These are phyloP conservation scores for Trididemnum nubilum DNA, from an alignment of 23 tunicate species.

Conservation along the genomic window DNA sequence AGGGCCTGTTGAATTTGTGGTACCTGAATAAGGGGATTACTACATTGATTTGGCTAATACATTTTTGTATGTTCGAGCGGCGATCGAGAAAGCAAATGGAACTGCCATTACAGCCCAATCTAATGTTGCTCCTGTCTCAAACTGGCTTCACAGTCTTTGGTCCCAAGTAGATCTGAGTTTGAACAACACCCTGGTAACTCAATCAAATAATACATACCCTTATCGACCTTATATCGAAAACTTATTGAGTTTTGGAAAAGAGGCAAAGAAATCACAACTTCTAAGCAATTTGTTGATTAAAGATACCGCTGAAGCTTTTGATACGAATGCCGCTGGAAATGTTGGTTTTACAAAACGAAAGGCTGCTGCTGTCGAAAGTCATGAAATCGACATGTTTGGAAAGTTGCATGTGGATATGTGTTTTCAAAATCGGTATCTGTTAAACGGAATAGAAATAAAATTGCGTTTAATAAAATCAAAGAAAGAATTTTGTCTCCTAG, in stretches of 20 bases:
- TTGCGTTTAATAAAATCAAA: slow-evolving; percentile 11
- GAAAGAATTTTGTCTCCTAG: neutral
- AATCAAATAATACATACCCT: neutral
- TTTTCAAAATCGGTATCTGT: slow-evolving; percentile 29
- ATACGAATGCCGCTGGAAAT: neutral
- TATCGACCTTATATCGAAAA: slow-evolving; percentile 11
- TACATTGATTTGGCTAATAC: neutral
- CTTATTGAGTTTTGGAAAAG: slow-evolving; percentile 10
- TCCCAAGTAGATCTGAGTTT: slow-evolving; percentile 16
- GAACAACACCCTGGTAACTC: neutral
- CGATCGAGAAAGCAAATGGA: neutral
- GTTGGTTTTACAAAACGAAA: neutral
- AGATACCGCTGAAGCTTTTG: neutral
- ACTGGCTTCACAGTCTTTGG: neutral
- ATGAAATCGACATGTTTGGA: slow-evolving; percentile 3
- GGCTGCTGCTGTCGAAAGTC: neutral
- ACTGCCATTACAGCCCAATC: neutral
- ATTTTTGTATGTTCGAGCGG: neutral
- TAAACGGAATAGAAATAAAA: slow-evolving; percentile 28
- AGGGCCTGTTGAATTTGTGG: too few species aligned
- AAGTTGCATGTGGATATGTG: slow-evolving; percentile 4
- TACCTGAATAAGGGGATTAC: too few species aligned
- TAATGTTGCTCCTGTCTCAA: neutral
- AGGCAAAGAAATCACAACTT: slow-evolving; percentile 19
- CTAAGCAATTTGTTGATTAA: neutral